phyloP scores from a whole-genome alignment of 2,113 vertebrate species.

The Phasianus colchicus region DNA sequence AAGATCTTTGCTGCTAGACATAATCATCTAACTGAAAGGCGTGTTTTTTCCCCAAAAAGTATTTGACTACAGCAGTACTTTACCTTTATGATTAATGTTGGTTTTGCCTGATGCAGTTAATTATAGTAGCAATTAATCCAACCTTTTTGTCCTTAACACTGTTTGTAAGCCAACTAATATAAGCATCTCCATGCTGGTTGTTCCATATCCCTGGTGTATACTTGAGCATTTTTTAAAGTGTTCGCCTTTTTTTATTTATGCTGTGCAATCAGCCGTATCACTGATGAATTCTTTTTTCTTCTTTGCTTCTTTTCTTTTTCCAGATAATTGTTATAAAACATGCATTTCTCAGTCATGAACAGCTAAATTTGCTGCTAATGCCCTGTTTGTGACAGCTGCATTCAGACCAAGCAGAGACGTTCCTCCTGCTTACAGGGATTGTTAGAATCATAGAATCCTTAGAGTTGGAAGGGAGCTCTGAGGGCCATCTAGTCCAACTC shows the following conservation, averaged over 20 bases:
- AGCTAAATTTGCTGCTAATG: background rate
- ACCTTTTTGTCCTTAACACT: background rate
- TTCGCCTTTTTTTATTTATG: background rate
- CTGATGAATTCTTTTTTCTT: background rate
- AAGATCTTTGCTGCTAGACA: background rate
- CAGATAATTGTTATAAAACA: background rate
- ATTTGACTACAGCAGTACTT: background rate
- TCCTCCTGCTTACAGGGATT: background rate
- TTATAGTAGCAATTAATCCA: background rate
- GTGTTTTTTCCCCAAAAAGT: accelerated
- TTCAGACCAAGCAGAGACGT: background rate
- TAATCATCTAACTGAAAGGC: background rate
- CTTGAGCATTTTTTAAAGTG: background rate
- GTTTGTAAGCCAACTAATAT: background rate
- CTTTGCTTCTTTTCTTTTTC: background rate
- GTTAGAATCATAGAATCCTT: background rate
- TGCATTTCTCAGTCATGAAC: background rate
- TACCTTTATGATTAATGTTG: background rate
- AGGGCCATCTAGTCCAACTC: too few species aligned
- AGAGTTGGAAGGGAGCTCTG: too few species aligned
- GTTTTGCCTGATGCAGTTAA: background rate
- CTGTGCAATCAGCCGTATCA: background rate
- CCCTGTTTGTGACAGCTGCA: background rate
- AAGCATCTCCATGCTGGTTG: background rate
- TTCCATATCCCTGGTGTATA: background rate